Base-by-base conservation (phyloP, 2,113 vertebrate species). In the Cephalopterus ornatus region DNA sequence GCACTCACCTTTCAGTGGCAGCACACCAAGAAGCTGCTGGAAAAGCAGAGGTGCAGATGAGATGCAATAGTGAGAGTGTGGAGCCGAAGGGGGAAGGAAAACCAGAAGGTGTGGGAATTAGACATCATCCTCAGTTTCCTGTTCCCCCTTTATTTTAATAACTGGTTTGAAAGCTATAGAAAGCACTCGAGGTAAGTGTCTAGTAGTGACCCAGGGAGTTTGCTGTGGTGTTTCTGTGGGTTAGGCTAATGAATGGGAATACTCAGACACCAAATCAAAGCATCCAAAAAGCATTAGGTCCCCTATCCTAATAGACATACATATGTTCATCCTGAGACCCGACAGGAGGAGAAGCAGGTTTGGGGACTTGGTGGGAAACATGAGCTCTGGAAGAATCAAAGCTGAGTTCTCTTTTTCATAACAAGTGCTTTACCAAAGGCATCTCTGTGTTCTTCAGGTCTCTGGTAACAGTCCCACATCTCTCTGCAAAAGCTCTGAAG, bases 241-340 rank as follows among this genome's bases (percentile, higher is more conserved):
- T 70, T 59, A 55, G 11, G 49, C 8, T 37, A n/a, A 55, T 15
- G 23, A 20, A 44, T 73, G 58, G n/a, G 44, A 61, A 20, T 17
- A 13, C 20, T 71, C 52, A 17, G 41, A 24, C 41, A 58, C 14
- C 27, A 46, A 62, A 70, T 47, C 35, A 20, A 74, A 78, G 39
- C 1, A 3, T 28, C 44, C 75, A 44, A 30, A 56, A 78, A 49
- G 9, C 24, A 9, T 37, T 8, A 15, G 55, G 17, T 66, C 27
- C 44, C 19, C 24, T 14, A 3, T 28, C 49, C 50, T 35, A 8
- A 71, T 0, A 39, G 33, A 32, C 3, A 8, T 0, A 2, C 1
- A 22, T 47, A 20, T 13, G 37, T 9, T 50, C 55, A 63, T 24
- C 63, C 65, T 18, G 30, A 21, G 41, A n/a, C 30, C 67, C 19